Percentiles rank a stretch among this genome's conserved stretches.
Conservation (phyloP, 1,140 invertebrate genomes). For the Caenorhabditis inopinata region DNA sequence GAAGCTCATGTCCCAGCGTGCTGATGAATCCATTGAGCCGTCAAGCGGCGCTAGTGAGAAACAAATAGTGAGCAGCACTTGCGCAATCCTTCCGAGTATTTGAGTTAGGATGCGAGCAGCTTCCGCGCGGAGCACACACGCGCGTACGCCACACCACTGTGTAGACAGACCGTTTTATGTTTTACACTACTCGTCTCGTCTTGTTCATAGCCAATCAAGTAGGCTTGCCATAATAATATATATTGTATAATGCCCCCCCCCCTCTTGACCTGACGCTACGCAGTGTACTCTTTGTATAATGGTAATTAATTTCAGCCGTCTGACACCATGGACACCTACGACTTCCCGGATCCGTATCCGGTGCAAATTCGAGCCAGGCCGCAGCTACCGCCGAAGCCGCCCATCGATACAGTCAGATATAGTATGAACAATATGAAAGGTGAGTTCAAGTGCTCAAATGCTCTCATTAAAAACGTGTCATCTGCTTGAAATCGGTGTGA, state of each 20-base stretch:
- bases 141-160: background rate
- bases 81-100: constrained; percentile 22
- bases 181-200: constrained; percentile 9
- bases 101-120: constrained; percentile 5
- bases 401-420: constrained; percentile 83
- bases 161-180: constrained; percentile 31
- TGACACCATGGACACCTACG: constrained; percentile 25
- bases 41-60: background rate
- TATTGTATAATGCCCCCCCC: constrained; percentile 4
- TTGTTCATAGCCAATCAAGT: constrained; percentile 23
- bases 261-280: constrained; percentile 3
- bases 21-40: background rate
- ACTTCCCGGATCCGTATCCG: constrained; percentile 25
- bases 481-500: background rate
- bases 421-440: constrained; percentile 87
- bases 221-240: background rate
- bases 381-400: constrained; percentile 67
- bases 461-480: too few species aligned
- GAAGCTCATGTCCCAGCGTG: too few species aligned
- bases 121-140: constrained; percentile 10
- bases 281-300: background rate
- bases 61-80: constrained; percentile 15
- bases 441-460: too few species aligned
- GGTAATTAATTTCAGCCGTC: constrained; percentile 14
- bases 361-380: constrained; percentile 39